These are phyloP conservation scores for Aeoliscus strigatus DNA, from an alignment of 2,797 vertebrate species.

Conservation along the genomic window DNA sequence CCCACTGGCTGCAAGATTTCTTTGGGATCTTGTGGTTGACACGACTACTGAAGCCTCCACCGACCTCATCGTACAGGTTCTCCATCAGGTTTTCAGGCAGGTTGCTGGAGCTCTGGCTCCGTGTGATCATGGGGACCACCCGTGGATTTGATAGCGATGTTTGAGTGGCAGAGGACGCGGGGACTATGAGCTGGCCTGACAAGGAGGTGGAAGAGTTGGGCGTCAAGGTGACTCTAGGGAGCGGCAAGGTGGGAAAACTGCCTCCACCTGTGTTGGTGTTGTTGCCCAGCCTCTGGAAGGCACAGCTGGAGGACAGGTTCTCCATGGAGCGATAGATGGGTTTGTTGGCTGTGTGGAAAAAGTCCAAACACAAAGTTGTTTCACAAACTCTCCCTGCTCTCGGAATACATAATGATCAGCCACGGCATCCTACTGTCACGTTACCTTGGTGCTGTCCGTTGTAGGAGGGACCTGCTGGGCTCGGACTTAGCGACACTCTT, in stretches of 20 bases:
- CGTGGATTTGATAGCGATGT: slow-evolving; percentile 14
- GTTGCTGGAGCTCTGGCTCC: slow-evolving; percentile 77
- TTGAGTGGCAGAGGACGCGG: slow-evolving; percentile 19
- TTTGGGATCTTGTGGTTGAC: slow-evolving; percentile 45
- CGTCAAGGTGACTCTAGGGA: slow-evolving; percentile 46
- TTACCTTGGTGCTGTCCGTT: slow-evolving; percentile 49
- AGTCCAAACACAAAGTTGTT: background rate
- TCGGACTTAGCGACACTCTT: slow-evolving; percentile 41
- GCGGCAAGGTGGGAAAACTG: slow-evolving; percentile 41
- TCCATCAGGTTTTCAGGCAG: slow-evolving; percentile 74
- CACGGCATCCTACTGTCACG: background rate
- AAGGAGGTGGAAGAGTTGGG: slow-evolving; percentile 34
- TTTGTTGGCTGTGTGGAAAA: slow-evolving; percentile 60
- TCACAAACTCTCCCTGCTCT: too few relatives aligned
- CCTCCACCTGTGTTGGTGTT: slow-evolving; percentile 20
- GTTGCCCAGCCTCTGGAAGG: slow-evolving; percentile 50
- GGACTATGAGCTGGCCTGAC: slow-evolving; percentile 55
- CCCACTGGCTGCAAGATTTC: slow-evolving; percentile 77
- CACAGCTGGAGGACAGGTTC: slow-evolving; percentile 72
- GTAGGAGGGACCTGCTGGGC: slow-evolving; percentile 11
- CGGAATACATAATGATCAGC: background rate
- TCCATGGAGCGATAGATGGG: slow-evolving; percentile 76
- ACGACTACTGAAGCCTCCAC: slow-evolving; percentile 29
- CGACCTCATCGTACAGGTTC: slow-evolving; percentile 71
- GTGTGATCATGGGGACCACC: slow-evolving; percentile 68